Conservation (phyloP, 2,888 invertebrate species). For the Trichogramma dendrolimi region DNA sequence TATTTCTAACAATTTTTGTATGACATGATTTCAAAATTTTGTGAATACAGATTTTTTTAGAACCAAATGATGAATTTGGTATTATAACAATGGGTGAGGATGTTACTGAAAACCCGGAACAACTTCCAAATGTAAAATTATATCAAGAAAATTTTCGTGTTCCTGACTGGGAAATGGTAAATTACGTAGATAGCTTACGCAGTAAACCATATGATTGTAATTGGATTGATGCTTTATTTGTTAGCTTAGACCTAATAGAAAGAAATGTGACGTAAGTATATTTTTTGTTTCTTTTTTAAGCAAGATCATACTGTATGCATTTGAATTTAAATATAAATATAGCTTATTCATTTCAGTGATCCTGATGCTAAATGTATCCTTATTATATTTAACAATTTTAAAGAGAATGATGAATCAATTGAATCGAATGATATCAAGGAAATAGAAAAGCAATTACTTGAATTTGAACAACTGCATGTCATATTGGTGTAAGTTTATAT, state of each 20-base stretch:
- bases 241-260: slow-evolving; percentile 29
- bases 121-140: slow-evolving; percentile 30
- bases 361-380: slow-evolving; percentile 19
- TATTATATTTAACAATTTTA: slow-evolving; percentile 37
- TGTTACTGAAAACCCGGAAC: slow-evolving; percentile 28
- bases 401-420: slow-evolving; percentile 32
- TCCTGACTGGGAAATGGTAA: slow-evolving; percentile 34
- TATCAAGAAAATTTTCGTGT: slow-evolving; percentile 26
- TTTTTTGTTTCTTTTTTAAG: too few species aligned
- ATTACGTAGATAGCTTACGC: slow-evolving; percentile 27
- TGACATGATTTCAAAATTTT: slow-evolving; percentile 8
- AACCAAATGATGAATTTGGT: slow-evolving; percentile 36
- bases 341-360: slow-evolving; percentile 15
- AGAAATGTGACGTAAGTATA: slow-evolving; percentile 30
- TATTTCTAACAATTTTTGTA: slow-evolving; percentile 5
- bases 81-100: slow-evolving; percentile 35
- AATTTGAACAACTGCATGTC: slow-evolving; percentile 21
- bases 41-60: slow-evolving; percentile 35
- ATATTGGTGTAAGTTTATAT: slow-evolving; percentile 33
- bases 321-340: too few species aligned
- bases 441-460: slow-evolving; percentile 23
- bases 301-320: too few species aligned
- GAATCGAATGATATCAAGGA: slow-evolving; percentile 26
- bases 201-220: slow-evolving; percentile 26
- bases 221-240: slow-evolving; percentile 37